These are phyloP conservation scores for Tragelaphus oryx DNA, from an alignment of 2,797 vertebrate genomes.

Conservation along the genomic window DNA sequence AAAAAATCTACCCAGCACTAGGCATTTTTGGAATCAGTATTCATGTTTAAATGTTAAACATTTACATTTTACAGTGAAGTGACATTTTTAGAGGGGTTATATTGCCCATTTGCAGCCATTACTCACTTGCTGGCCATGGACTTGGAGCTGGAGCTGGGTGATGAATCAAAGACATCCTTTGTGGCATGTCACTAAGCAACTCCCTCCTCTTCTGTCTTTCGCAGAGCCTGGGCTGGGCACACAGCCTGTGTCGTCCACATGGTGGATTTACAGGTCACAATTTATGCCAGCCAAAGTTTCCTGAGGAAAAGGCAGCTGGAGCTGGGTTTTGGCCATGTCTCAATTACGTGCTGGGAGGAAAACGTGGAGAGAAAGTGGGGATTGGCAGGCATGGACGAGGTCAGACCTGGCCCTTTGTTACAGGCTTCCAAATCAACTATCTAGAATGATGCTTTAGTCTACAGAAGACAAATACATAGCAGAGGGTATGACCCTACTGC, in stretches of 20 bases:
- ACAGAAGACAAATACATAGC: not conserved
- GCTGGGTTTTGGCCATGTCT: slow-evolving; percentile 38
- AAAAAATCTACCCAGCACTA: not conserved
- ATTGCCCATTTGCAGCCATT: slow-evolving; percentile 67
- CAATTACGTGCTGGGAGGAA: slow-evolving; percentile 44
- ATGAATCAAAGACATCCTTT: slow-evolving; percentile 70
- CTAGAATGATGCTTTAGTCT: not conserved
- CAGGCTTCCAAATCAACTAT: not conserved
- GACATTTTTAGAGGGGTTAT: slow-evolving; percentile 60
- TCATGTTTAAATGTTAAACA: slow-evolving; percentile 60
- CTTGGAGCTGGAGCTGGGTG: slow-evolving; percentile 56
- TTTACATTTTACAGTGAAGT: slow-evolving; percentile 60
- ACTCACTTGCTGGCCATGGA: slow-evolving; percentile 36
- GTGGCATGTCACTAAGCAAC: slow-evolving; percentile 77
- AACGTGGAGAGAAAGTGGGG: slow-evolving; percentile 46
- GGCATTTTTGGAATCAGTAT: slow-evolving; percentile 47
- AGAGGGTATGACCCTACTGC: not conserved
- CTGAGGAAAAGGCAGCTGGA: slow-evolving; percentile 57
- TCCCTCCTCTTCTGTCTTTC: slow-evolving; percentile 48
- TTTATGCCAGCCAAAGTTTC: slow-evolving; percentile 60
- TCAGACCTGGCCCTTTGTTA: not conserved
- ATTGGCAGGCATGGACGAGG: not conserved
- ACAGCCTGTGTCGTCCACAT: slow-evolving; percentile 66
- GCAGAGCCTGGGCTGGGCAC: slow-evolving; percentile 56
- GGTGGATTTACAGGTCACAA: slow-evolving; percentile 60